These are phyloP conservation scores for Macroramphosus scolopax DNA, from an alignment of 2,797 vertebrate genomes.

Conservation along the genomic window DNA sequence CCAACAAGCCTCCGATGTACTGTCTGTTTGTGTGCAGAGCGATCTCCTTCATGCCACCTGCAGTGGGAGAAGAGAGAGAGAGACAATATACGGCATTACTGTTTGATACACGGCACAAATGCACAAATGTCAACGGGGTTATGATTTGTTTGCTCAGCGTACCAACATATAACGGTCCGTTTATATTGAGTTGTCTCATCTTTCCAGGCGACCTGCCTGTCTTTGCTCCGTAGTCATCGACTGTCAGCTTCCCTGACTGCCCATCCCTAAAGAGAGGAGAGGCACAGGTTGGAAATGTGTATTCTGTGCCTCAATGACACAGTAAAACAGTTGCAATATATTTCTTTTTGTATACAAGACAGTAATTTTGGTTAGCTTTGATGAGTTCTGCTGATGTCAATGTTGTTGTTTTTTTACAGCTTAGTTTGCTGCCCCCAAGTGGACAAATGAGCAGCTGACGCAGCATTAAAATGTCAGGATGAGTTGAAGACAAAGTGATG, in stretches of 20 bases:
- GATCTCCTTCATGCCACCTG: conserved; percentile 97
- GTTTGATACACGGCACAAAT: neutral
- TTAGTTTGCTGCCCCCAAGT: conserved; percentile 6
- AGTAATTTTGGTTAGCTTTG: no score
- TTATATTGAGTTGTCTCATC: conserved; percentile 96
- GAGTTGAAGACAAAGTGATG: neutral
- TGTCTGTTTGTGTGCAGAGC: conserved; percentile 91
- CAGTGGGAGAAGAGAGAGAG: conserved; percentile 1
- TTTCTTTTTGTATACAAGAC: no score
- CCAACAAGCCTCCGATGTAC: conserved; percentile 88
- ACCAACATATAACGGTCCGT: conserved; percentile 91
- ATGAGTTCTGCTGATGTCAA: neutral
- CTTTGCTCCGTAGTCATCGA: conserved; percentile 94
- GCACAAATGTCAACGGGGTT: no score
- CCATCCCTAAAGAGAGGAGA: conserved; percentile 80
- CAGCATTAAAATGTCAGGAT: neutral
- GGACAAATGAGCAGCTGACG: no score
- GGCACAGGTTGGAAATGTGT: neutral
- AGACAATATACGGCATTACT: neutral
- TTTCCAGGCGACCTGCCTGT: conserved; percentile 89
- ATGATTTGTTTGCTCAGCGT: conserved; percentile 45
- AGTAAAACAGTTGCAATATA: no score
- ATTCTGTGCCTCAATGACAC: no score
- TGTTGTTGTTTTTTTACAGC: neutral
- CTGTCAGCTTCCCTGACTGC: conserved; percentile 91